Evolutionary conservation across 1,140 invertebrate genomes (phyloP), one percentile per base, ranked within the genome.

Genomic region (Drosophila kikkawai): DNA sequence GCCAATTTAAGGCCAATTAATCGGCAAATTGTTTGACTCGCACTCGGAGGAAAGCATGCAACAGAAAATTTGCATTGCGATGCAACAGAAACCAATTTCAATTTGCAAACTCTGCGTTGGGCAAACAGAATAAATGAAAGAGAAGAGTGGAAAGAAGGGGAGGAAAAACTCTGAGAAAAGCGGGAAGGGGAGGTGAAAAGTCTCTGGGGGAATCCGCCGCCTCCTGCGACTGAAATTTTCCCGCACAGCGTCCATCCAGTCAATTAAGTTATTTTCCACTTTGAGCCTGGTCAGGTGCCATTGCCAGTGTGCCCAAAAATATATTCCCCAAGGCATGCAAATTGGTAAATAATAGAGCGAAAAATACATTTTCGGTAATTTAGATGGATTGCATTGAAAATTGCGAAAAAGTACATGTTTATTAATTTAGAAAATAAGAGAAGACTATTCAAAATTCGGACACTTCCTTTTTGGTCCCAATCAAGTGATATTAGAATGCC

Each of bases 1-100:
- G 59, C 64, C 75, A 82, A 79, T 79, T 83, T 75, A 73, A 48
- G n/a, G 58, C 39, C 58, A 83, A 77, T 80, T 83, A 83, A 80
- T 58, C 45, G 81, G 44, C 51, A 77, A 81, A 69, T 58, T 48
- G 26, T 29, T 56, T 34, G 44, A 26, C 29, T 19, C 50, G 51
- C 42, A 56, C 51, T 59, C 44, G 22, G 41, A 50, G 26, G 22
- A 66, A 70, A 60, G 34, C 61, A 57, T 58, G 60, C 60, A 48
- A n/a, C n/a, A 26, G 42, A 59, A 26, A 57, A 39, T 44, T 44
- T 48, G 50, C 69, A 53, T 50, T 73, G 53, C 53, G 26, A 17
- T 67, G 58, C 66, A 42, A 55, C 22, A 34, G 17, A 64, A 70
- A 70, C 63, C 67, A 56, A 56, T 70, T 70, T 70, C 63, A 68